These are phyloP conservation scores for Onychostoma macrolepis DNA, from an alignment of 2,113 vertebrate species.

Conservation along the genomic window DNA sequence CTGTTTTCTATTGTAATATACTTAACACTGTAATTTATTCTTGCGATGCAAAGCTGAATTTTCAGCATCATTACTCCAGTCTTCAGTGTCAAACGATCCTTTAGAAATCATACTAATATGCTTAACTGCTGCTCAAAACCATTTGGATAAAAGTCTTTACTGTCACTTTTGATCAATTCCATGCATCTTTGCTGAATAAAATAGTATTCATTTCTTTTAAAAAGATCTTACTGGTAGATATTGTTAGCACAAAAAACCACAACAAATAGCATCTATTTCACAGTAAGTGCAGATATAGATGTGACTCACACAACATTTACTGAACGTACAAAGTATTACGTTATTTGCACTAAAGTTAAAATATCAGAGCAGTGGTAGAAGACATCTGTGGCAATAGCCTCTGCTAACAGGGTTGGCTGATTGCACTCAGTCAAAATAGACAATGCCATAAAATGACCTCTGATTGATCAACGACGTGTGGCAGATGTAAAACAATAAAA, in stretches of 20 bases:
- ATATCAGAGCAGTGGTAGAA: background rate
- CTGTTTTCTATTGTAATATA: no score
- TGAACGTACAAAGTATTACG: background rate
- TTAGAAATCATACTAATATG: background rate
- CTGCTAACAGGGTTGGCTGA: background rate
- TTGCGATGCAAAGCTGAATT: background rate
- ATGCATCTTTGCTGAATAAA: background rate
- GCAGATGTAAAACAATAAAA: background rate
- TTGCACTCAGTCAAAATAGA: background rate
- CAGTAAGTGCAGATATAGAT: background rate
- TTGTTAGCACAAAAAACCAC: background rate
- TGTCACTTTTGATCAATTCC: background rate
- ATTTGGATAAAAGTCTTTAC: background rate
- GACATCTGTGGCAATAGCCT: background rate
- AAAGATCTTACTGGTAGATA: background rate
- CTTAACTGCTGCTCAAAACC: background rate
- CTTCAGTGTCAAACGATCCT: background rate
- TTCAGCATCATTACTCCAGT: background rate
- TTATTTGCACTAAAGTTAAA: background rate
- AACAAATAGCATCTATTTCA: background rate
- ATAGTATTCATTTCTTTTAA: background rate
- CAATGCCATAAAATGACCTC: background rate
- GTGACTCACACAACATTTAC: background rate
- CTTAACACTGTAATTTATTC: background rate
- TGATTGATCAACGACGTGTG: background rate